Evolutionary conservation across 2,113 vertebrate species (phyloP).

Genomic region (Notechis scutatus): DNA sequence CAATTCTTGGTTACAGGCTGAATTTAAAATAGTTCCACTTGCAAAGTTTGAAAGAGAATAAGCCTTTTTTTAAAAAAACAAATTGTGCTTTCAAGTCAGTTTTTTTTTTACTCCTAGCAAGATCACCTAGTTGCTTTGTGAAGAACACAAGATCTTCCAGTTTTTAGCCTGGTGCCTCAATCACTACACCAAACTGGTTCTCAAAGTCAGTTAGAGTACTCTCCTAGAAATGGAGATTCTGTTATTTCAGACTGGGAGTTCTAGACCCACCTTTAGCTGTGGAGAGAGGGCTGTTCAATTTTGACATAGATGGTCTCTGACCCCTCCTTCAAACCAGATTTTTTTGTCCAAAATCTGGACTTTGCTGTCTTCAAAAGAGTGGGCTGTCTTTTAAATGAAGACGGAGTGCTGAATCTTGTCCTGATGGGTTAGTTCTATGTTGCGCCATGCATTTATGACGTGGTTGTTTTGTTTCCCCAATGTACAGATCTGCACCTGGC

Average conservation of each 20-base stretch:
- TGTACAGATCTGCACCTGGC: no score
- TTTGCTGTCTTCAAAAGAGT: no score
- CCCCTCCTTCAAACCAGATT: no score
- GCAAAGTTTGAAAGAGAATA: not conserved
- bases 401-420: no score
- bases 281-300: no score
- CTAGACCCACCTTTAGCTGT: no score
- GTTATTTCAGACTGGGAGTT: not conserved
- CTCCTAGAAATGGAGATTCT: not conserved
- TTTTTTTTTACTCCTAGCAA: not conserved
- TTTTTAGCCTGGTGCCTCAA: not conserved
- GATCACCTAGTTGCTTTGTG: not conserved
- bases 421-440: no score
- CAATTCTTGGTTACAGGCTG: not conserved
- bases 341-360: no score
- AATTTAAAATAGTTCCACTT: not conserved
- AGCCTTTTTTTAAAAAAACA: not conserved
- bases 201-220: not conserved
- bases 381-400: no score
- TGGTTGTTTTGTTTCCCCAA: no score
- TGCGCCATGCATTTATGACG: no score
- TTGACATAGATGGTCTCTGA: no score
- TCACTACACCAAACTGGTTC: not conserved
- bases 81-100: not conserved
- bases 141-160: not conserved